phyloP scores from a whole-genome alignment of 2,113 vertebrate genomes.

The Bufo bufo region DNA sequence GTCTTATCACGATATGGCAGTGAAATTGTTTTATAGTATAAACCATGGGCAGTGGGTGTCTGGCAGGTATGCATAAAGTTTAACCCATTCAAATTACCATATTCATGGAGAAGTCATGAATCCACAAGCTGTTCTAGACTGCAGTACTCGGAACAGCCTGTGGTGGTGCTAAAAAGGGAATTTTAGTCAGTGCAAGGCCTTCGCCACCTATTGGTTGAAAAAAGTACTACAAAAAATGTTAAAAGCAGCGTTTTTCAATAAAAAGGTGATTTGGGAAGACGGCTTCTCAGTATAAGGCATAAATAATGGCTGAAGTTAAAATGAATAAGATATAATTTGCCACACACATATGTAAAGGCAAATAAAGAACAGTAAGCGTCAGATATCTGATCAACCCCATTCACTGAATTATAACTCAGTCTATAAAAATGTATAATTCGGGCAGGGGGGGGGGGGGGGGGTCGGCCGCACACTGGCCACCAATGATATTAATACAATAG shows the following conservation, averaged over 20 bases:
- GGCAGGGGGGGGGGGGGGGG: too few relatives aligned
- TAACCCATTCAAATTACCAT: neutral
- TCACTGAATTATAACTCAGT: neutral
- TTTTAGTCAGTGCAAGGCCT: neutral
- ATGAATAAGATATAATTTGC: neutral
- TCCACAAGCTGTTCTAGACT: neutral
- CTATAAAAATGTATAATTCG: neutral
- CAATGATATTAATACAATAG: too few relatives aligned
- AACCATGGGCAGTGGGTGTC: neutral
- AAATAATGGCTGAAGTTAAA: neutral
- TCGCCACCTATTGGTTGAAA: neutral
- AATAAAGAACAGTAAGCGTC: neutral
- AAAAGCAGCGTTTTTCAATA: neutral
- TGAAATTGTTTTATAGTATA: neutral
- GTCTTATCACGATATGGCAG: neutral
- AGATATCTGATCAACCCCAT: neutral
- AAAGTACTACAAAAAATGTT: neutral
- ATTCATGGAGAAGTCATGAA: neutral
- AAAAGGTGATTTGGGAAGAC: neutral
- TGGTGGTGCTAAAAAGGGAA: neutral
- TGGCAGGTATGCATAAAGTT: neutral
- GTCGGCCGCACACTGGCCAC: too few relatives aligned
- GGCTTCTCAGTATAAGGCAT: constrained; percentile 19
- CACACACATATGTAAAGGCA: neutral
- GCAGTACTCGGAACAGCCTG: neutral